Percentiles rank a stretch among this genome's conserved stretches.
Evolutionary conservation across 2,888 invertebrate species (phyloP).

Genomic region (Idaea biselata): DNA sequence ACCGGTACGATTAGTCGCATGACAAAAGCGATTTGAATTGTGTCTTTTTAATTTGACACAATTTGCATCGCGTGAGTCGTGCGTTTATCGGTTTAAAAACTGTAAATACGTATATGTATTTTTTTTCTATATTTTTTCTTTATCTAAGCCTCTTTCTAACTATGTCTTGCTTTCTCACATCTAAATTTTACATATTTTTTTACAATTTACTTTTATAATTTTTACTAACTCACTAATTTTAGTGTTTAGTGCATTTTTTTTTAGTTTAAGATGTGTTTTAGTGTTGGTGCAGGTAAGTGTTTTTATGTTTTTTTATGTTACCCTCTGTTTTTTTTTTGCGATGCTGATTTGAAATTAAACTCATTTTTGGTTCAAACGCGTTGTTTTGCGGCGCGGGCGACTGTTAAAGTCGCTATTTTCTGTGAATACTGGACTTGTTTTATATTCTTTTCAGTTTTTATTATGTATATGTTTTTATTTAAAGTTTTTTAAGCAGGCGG

Average conservation of each 20-base stretch:
- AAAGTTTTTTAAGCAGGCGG: no score
- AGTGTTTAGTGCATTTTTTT: constrained; percentile 3
- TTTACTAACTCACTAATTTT: constrained; percentile 27
- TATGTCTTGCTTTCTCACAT: constrained; percentile 79
- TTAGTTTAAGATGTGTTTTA: constrained; percentile 1
- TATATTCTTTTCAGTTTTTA: no score
- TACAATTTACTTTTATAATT: constrained; percentile 17
- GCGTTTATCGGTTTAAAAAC: background rate
- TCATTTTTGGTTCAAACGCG: no score
- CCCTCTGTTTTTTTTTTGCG: background rate
- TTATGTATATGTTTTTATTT: no score
- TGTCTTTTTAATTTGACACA: background rate
- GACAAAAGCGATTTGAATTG: background rate
- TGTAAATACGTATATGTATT: constrained; percentile 35
- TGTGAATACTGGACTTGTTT: no score
- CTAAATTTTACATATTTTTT: constrained; percentile 31
- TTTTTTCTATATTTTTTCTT: constrained; percentile 41
- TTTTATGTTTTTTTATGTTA: background rate
- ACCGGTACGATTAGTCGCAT: background rate
- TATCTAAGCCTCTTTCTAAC: constrained; percentile 66
- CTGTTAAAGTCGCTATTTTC: no score
- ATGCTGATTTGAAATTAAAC: no score
- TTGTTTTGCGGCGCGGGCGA: no score
- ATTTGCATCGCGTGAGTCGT: background rate
- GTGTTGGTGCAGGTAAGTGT: background rate